Evolutionary conservation across 2,888 invertebrate species (phyloP).

Genomic region (Rambutsinella grinnellia): DNA sequence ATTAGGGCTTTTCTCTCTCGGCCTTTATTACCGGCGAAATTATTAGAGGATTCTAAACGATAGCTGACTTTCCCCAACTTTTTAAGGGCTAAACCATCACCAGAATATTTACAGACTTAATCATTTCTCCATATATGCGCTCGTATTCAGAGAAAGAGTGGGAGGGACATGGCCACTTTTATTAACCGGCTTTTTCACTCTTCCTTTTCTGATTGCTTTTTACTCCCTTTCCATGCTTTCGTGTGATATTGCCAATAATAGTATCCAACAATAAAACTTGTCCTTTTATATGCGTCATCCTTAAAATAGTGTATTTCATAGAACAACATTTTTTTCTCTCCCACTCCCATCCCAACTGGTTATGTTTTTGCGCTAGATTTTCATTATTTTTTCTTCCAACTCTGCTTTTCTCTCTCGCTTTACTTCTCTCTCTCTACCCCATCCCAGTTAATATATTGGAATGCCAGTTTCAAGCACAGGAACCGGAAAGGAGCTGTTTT

Average conservation of each 20-base stretch:
- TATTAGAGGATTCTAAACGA: too few species aligned
- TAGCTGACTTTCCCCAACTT: neutral
- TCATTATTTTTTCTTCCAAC: neutral
- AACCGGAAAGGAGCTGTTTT: constrained; percentile 19
- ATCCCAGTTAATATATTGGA: constrained; percentile 10
- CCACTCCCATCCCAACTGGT: neutral
- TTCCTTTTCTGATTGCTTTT: constrained; percentile 14
- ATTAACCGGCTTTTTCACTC: neutral
- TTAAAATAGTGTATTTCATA: too few species aligned
- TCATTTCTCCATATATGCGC: neutral
- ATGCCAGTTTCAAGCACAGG: constrained; percentile 21
- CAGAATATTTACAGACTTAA: neutral
- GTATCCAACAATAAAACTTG: constrained; percentile 4
- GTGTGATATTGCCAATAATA: neutral
- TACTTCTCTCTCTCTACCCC: constrained; percentile 2
- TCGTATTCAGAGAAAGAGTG: neutral
- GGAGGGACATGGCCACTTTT: constrained; percentile 1
- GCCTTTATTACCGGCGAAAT: too few species aligned
- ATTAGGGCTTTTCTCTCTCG: too few species aligned
- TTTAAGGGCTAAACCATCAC: neutral
- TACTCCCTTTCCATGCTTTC: neutral
- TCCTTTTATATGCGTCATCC: neutral
- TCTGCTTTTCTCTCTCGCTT: neutral
- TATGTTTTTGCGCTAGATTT: neutral
- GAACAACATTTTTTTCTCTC: neutral